Percentiles rank a stretch among this genome's conserved stretches.
These are phyloP conservation scores for Augochlora pura DNA, from an alignment of 1,140 invertebrate genomes.

Conservation along the genomic window DNA sequence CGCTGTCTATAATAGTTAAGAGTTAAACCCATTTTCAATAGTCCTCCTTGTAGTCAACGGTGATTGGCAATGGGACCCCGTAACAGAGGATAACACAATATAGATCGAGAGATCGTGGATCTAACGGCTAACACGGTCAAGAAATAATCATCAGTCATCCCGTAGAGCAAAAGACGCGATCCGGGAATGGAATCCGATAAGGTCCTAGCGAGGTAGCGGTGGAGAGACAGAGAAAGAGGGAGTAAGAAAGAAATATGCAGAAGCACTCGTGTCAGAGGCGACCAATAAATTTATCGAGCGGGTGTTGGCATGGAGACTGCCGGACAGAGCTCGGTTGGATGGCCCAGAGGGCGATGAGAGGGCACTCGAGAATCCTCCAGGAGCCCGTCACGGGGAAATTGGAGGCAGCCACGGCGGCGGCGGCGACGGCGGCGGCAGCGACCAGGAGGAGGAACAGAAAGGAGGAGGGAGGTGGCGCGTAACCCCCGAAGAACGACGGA, in stretches of 20 bases:
- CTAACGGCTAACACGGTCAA: no score
- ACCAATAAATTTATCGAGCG: conserved; percentile 81
- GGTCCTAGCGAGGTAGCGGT: neutral
- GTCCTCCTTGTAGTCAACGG: no score
- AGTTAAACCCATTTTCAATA: no score
- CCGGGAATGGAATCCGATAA: no score
- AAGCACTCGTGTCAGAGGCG: conserved; percentile 72
- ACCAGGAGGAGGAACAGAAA: conserved; percentile 46
- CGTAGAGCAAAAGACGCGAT: no score
- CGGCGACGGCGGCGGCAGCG: neutral
- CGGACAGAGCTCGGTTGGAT: conserved; percentile 78
- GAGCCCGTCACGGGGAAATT: conserved; percentile 77
- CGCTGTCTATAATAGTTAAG: no score
- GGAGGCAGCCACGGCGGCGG: conserved; percentile 68
- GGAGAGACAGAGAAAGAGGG: neutral
- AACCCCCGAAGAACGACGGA: conserved; percentile 44
- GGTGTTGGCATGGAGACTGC: conserved; percentile 81
- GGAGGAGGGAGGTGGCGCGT: conserved; percentile 32
- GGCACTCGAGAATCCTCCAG: conserved; percentile 79
- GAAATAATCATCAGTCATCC: no score
- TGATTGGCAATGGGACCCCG: no score
- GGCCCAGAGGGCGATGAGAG: conserved; percentile 78
- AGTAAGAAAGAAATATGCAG: conserved; percentile 54
- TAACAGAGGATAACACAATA: no score
- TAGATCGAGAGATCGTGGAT: no score